Base-by-base conservation (phyloP, 2,113 vertebrate genomes). In the Suncus etruscus region DNA sequence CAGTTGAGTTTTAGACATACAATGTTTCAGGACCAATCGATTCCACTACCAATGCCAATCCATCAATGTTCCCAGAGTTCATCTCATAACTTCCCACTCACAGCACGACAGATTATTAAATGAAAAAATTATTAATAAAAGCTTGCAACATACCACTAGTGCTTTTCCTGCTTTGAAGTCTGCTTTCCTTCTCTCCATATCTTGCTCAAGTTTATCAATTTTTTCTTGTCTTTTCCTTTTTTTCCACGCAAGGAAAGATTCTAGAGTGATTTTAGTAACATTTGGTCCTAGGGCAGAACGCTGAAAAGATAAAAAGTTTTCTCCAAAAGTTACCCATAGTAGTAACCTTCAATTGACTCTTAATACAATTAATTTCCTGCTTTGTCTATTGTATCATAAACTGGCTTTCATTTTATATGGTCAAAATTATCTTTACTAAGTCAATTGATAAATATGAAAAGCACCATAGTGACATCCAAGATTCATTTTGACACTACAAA, bases 141-240 rank as follows among this genome's bases (percentile, higher is more conserved):
- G 10, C 66, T 4, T 25, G 75, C 61, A 78, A 97, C 98, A 54
- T 97, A 99, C 99, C 98, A 98, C 98, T 66, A 99, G 87, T 0
- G 99, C 98, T 94, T 98, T 98, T 79, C 99, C 99, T 9, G 99
- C 99, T 97, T 99, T 99, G 85, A 99, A 99, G 91, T 99, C 99
- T 0, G 99, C 99, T 97, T 99, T 99, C 93, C 99, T 99, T 96
- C 98, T 99, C 97, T 99, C 99, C 98, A 99, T 98, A 94, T 99
- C 99, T 97, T 99, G 98, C 29, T 97, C 98, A 31, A 98, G 98
- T 96, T 98, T 99, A 84, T 98, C 97, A 74, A 99, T 98, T 96
- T 99, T 99, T 93, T 99, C 99, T 98, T 99, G 98, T 98, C 99
- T 98, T 98, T 99, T 99, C 96, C 98, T 98, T 97, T 99, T 99